phyloP scores from a whole-genome alignment of 2,888 invertebrate species.

The Achlya flavicornis region DNA sequence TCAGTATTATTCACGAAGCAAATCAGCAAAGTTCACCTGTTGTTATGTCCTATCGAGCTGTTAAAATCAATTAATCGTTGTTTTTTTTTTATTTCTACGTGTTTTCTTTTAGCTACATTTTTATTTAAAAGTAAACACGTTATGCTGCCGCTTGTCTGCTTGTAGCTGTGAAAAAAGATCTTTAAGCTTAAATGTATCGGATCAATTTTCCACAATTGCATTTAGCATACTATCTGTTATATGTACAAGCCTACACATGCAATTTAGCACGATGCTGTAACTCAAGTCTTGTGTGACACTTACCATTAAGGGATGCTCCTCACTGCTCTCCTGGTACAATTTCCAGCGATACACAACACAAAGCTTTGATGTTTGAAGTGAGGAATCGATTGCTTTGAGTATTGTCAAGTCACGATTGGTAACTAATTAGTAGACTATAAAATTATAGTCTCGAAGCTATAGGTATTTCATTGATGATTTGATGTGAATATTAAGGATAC shows the following conservation, averaged over 20 bases:
- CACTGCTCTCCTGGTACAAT: background rate
- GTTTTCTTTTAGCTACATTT: background rate
- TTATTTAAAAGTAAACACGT: background rate
- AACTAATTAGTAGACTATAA: no score
- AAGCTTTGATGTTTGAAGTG: background rate
- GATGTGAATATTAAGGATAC: no score
- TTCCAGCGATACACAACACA: background rate
- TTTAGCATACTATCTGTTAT: background rate
- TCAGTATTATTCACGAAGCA: slow-evolving; percentile 4
- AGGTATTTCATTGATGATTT: no score
- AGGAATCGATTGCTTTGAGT: background rate
- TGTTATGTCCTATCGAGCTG: slow-evolving; percentile 2
- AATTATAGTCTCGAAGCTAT: no score
- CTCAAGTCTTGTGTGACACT: slow-evolving; percentile 2
- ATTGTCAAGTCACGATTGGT: background rate
- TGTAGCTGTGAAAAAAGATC: no score
- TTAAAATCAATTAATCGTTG: background rate
- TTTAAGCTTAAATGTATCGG: no score
- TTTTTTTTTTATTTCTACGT: background rate
- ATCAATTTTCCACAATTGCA: background rate
- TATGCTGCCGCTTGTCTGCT: no score
- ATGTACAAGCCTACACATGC: background rate
- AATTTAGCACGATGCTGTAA: slow-evolving; percentile 1
- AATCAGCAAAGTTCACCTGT: background rate
- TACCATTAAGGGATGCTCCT: slow-evolving; percentile 5